A percentile compares a stretch with the other conserved stretches of the same genome.
Evolutionary conservation across 2,113 vertebrate species (phyloP).

Genomic region (Xiphorhynchus elegans): DNA sequence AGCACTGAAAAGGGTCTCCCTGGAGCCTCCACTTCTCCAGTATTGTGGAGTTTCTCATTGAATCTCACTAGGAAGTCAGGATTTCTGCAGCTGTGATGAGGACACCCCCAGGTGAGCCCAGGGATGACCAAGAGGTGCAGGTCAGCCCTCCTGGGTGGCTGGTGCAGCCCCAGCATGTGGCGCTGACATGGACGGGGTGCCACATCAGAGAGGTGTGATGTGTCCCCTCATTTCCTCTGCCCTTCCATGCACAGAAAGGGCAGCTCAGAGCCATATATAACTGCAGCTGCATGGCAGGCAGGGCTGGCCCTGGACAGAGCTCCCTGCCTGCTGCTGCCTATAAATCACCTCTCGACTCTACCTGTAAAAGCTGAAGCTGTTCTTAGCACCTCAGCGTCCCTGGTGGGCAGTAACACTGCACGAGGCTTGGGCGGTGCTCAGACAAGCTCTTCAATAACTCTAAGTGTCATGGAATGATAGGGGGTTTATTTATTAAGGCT

Average conservation of each 20-base stretch:
- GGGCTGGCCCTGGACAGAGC: background rate
- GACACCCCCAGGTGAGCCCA: background rate
- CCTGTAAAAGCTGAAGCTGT: slow-evolving; percentile 48
- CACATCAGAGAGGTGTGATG: background rate
- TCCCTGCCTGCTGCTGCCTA: background rate
- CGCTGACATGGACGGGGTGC: background rate
- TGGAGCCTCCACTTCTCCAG: background rate
- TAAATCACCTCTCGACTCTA: slow-evolving; percentile 67
- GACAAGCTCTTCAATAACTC: background rate
- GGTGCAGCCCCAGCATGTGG: background rate
- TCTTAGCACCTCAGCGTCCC: slow-evolving; percentile 23
- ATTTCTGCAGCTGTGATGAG: background rate
- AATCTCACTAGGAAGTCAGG: background rate
- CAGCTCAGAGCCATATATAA: slow-evolving; percentile 29
- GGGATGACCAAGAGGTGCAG: background rate
- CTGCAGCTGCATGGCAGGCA: background rate
- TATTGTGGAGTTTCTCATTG: fast-evolving
- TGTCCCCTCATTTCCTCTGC: slow-evolving; percentile 57
- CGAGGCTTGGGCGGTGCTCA: background rate
- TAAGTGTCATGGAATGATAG: background rate
- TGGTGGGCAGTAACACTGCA: background rate
- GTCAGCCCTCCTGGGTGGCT: too few species aligned
- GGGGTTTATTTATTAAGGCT: background rate
- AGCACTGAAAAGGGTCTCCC: fast-evolving
- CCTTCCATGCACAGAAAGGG: slow-evolving; percentile 60